These are phyloP conservation scores for Neotoma lepida DNA, from an alignment of 2,113 vertebrate genomes.

Conservation along the genomic window DNA sequence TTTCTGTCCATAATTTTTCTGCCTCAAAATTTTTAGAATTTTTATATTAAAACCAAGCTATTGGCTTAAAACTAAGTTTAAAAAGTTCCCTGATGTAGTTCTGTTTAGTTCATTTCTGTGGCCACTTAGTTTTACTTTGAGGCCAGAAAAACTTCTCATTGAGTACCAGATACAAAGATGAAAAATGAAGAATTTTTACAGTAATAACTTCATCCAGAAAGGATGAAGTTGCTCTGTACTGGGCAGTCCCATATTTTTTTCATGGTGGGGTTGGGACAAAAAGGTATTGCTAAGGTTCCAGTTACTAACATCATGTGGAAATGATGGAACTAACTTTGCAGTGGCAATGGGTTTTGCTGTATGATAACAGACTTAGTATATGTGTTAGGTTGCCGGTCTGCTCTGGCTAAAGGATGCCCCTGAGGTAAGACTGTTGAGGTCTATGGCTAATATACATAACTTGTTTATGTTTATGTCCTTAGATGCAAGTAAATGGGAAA, in stretches of 20 bases:
- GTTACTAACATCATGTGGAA: neutral
- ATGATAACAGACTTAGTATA: neutral
- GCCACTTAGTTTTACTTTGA: neutral
- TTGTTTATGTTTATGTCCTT: neutral
- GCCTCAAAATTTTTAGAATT: neutral
- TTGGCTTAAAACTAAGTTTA: neutral
- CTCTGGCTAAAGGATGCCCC: neutral
- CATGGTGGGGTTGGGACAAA: fast-evolving
- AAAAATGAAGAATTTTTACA: neutral
- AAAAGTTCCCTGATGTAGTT: neutral
- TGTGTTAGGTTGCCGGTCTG: neutral
- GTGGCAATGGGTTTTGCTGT: neutral
- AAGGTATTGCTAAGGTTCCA: neutral
- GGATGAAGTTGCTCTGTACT: neutral
- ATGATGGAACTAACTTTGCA: neutral
- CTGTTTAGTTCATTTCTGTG: neutral
- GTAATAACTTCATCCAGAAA: neutral
- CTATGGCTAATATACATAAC: neutral
- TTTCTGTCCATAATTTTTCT: neutral
- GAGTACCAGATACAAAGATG: no score
- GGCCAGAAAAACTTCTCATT: neutral
- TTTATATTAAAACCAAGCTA: neutral
- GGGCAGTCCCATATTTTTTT: neutral
- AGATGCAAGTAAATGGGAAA: neutral
- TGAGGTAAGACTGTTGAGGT: neutral